These are phyloP conservation scores for Heteractis magnifica DNA, from an alignment of 92 coral and sea anemone genomes.

Conservation along the genomic window DNA sequence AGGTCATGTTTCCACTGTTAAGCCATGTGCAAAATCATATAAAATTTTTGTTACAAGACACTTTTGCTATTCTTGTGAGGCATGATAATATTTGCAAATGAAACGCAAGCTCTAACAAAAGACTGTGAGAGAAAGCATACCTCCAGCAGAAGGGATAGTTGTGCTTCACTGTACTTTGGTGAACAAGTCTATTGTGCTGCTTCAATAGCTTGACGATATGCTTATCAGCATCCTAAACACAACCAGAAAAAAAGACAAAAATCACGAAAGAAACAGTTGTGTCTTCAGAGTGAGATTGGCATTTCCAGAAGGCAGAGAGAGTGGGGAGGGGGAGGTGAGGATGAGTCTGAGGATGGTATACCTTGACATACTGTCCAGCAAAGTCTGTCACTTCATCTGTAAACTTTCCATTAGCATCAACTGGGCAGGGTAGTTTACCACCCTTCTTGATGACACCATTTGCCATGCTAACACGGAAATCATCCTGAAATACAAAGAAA, in stretches of 20 bases:
- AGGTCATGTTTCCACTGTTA: no score
- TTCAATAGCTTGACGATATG: conserved; percentile 76
- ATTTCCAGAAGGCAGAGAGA: no score
- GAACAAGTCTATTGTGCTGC: conserved; percentile 81
- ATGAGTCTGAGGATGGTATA: conserved; percentile 1
- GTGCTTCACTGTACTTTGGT: conserved; percentile 90
- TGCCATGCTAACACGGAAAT: conserved; percentile 92
- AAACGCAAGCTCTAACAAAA: neutral
- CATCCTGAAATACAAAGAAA: conserved; percentile 62
- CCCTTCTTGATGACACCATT: conserved; percentile 89
- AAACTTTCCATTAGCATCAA: conserved; percentile 87
- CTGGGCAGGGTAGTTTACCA: conserved; percentile 92
- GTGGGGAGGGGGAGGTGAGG: no score
- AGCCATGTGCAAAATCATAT: no score
- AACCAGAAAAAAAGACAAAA: neutral
- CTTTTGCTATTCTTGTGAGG: neutral
- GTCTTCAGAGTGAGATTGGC: no score
- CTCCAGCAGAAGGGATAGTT: conserved; percentile 99
- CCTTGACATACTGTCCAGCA: conserved; percentile 89
- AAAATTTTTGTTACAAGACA: neutral
- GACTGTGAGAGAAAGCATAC: conserved; percentile 25
- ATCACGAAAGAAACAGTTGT: neutral
- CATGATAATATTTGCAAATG: neutral
- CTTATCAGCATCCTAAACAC: conserved; percentile 89
- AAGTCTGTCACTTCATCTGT: conserved; percentile 87